Evolutionary conservation across 2,888 invertebrate genomes (phyloP), one percentile per base, ranked within the genome.

Genomic region (Mellilla xanthometata): DNA sequence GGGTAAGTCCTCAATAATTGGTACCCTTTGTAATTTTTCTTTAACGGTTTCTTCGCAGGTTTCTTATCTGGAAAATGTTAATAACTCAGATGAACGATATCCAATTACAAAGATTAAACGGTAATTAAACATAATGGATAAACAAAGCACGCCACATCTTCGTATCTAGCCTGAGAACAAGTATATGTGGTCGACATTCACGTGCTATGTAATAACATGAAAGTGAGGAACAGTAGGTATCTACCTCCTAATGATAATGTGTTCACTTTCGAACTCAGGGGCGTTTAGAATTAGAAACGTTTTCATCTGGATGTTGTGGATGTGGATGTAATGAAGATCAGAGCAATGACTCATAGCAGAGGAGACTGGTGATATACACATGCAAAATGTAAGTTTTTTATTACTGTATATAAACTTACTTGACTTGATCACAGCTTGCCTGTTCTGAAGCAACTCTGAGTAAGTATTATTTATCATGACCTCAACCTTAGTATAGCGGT

Each of bases 11-110:
- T 70, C 4, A 92, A 56, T 15, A 92, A 63, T 60, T 92, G 92
- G 63, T 86, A 91, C 13, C 92, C 91, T 66, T 87, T 91, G 60
- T 92, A 92, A 52, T 75, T 91, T 61, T 83, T 89, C 63, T 80
- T 88, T 6, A 79, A 45, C 3, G 81, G 61, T 52, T 86, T 89
- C 59, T 83, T 88, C 22, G 60, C 35, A n/a, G 78, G 54, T 51
- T 77, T 79, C 65, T 77, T 81, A 51, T 67, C 85, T 79, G 58
- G 22, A 54, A 57, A 49, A 27, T 30, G 22, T 12, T 9, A 19
- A 19, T 19, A 19, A 19, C 15, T 3, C 6, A 5, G 15, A 19
- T 19, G 15, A 19, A 19, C 6, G 15, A 19, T 19, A 19, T 19
- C 15, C 15, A 19, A 24, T 24, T 24, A n/a, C 4, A 5, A 28